Evolutionary conservation across 2,113 vertebrate genomes (phyloP).

Genomic region (Brachyhypopomus gauderio): DNA sequence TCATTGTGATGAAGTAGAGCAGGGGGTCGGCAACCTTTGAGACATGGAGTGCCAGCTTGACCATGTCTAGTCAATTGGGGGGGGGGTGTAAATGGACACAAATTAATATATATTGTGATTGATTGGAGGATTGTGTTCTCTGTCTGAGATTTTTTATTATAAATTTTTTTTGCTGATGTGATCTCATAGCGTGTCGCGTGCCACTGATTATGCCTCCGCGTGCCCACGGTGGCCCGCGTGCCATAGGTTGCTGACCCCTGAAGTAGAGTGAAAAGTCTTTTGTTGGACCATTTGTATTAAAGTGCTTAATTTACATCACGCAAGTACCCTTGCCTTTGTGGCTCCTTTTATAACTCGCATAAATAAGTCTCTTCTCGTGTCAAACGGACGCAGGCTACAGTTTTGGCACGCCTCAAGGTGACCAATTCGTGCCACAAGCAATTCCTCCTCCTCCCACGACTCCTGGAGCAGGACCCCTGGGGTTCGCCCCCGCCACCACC

Average conservation of each 20-base stretch:
- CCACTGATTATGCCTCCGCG: too few relatives aligned
- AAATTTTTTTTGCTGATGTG: too few relatives aligned
- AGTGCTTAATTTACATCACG: neutral
- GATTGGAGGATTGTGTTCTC: too few relatives aligned
- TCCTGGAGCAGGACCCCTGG: constrained; percentile 87
- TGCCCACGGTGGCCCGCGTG: too few relatives aligned
- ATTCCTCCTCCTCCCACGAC: constrained; percentile 93
- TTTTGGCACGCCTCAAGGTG: constrained; percentile 92
- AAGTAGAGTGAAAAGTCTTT: neutral
- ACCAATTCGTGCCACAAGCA: constrained; percentile 91
- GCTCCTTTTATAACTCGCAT: neutral
- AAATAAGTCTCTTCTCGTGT: neutral
- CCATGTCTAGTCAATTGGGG: too few relatives aligned
- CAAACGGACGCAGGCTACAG: constrained; percentile 82
- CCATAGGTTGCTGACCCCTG: too few relatives aligned
- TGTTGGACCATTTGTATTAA: neutral
- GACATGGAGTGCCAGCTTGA: too few relatives aligned
- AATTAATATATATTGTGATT: too few relatives aligned
- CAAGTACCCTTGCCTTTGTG: neutral
- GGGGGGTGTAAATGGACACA: too few relatives aligned
- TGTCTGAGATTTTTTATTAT: too few relatives aligned
- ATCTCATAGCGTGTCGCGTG: too few relatives aligned
- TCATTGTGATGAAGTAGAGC: neutral
- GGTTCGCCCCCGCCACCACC: constrained; percentile 93
- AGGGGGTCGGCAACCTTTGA: too few relatives aligned